Evolutionary conservation across 2,888 invertebrate genomes (phyloP).

Genomic region (Coelinius sp.): DNA sequence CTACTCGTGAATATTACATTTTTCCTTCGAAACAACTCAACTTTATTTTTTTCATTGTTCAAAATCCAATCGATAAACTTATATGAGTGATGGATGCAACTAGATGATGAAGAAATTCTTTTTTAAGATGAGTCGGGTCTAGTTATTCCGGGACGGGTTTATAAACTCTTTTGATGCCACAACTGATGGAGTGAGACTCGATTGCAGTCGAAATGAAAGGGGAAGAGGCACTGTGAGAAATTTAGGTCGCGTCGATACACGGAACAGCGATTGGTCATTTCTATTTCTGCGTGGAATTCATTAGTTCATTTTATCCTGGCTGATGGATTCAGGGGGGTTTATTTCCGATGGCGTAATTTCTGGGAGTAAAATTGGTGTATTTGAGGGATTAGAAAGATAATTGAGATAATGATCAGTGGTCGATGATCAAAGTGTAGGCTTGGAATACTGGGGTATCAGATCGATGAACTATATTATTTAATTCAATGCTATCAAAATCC

Average conservation of each 20-base stretch:
- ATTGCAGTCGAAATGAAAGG: neutral
- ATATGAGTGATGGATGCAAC: neutral
- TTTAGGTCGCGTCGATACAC: slow-evolving; percentile 64
- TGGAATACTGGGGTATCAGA: too few species aligned
- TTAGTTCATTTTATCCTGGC: slow-evolving; percentile 57
- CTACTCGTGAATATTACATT: too few species aligned
- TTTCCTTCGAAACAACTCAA: too few species aligned
- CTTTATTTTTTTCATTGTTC: too few species aligned
- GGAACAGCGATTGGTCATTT: slow-evolving; percentile 52
- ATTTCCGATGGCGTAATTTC: neutral
- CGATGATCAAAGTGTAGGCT: too few species aligned
- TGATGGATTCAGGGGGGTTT: slow-evolving; percentile 30
- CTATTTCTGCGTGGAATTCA: slow-evolving; percentile 61
- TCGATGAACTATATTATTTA: too few species aligned
- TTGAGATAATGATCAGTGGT: neutral
- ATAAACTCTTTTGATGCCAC: neutral
- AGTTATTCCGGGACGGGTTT: neutral
- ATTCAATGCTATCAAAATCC: too few species aligned
- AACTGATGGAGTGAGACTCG: neutral
- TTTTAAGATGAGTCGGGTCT: neutral
- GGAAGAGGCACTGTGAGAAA: slow-evolving; percentile 40
- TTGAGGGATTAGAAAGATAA: neutral
- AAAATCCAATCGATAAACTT: neutral
- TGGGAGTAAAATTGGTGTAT: neutral
- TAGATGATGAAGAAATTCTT: neutral